Conservation (phyloP, 53 echinoderm and acorn worm species). For the Luidia sarsii region DNA sequence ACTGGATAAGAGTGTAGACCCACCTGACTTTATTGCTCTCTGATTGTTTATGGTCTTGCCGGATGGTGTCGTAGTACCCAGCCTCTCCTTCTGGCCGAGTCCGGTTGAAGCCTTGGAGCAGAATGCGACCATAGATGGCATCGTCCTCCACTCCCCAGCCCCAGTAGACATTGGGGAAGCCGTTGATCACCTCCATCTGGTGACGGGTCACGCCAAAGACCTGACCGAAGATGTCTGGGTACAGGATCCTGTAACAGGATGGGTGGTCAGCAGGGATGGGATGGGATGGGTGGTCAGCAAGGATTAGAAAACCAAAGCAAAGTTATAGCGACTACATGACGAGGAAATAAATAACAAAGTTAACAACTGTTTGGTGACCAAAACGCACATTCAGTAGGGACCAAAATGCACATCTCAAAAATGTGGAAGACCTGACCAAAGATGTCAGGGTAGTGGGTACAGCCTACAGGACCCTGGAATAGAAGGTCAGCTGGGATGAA, state of each 20-base stretch:
- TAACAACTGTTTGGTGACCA: too few species aligned
- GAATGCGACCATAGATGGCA: slow-evolving; percentile 72
- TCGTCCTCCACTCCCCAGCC: slow-evolving; percentile 98
- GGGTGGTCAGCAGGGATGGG: too few species aligned
- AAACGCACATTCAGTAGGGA: too few species aligned
- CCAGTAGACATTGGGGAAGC: slow-evolving; percentile 92
- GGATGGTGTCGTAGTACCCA: slow-evolving; percentile 82
- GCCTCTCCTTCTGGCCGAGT: slow-evolving; percentile 74
- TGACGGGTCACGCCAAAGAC: slow-evolving; percentile 84
- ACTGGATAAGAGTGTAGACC: slow-evolving; percentile 1
- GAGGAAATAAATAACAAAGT: too few species aligned
- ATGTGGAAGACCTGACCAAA: too few species aligned
- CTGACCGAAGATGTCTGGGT: slow-evolving; percentile 77
- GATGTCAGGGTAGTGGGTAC: too few species aligned
- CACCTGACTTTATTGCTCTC: slow-evolving; percentile 78
- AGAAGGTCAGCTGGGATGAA: too few species aligned
- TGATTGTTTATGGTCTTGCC: slow-evolving; percentile 77
- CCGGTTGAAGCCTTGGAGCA: slow-evolving; percentile 50
- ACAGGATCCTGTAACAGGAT: slow-evolving; percentile 64
- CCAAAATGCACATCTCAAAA: too few species aligned
- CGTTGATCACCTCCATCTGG: slow-evolving; percentile 81
- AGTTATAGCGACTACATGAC: too few species aligned
- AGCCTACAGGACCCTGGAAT: too few species aligned
- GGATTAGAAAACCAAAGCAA: too few species aligned
- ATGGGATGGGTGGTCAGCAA: too few species aligned